Evolutionary conservation across 1,140 invertebrate species (phyloP).

Genomic region (Neodiprion virginianus): DNA sequence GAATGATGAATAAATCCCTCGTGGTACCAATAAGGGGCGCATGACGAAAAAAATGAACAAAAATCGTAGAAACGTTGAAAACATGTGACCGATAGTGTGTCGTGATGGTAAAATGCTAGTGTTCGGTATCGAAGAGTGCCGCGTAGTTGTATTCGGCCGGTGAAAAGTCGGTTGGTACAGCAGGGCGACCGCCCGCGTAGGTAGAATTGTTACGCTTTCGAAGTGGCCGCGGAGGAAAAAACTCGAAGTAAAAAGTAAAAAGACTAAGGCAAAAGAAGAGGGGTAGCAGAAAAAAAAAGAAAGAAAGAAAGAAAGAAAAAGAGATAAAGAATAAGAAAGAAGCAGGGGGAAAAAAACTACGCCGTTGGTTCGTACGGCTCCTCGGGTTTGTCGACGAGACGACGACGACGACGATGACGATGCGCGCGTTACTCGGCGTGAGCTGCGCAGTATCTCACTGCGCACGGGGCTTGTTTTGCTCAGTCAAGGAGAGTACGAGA

Average conservation of each 20-base stretch:
- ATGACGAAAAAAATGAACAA: too few relatives aligned
- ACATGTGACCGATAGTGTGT: too few relatives aligned
- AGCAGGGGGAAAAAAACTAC: not conserved
- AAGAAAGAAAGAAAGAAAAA: not conserved
- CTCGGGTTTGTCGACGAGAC: not conserved
- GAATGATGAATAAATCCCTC: not conserved
- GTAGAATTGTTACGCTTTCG: too few relatives aligned
- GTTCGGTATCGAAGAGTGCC: too few relatives aligned
- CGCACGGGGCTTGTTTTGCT: slow-evolving; percentile 6
- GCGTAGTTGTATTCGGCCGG: too few relatives aligned
- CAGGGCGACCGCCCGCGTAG: too few relatives aligned
- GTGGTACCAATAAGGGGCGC: too few relatives aligned
- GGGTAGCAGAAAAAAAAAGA: not conserved
- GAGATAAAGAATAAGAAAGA: not conserved
- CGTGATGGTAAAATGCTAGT: too few relatives aligned
- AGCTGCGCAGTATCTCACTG: not conserved
- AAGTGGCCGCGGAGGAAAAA: too few relatives aligned
- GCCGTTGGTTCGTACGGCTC: too few relatives aligned
- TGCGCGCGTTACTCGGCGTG: not conserved
- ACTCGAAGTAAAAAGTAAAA: not conserved
- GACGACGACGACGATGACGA: not conserved
- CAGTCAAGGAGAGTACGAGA: slow-evolving; percentile 3
- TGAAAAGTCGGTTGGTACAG: too few relatives aligned
- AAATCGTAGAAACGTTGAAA: too few relatives aligned
- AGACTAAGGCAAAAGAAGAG: not conserved